These are phyloP conservation scores for Eucera pruinosa DNA, from an alignment of 2,888 invertebrate species.

Conservation along the genomic window DNA sequence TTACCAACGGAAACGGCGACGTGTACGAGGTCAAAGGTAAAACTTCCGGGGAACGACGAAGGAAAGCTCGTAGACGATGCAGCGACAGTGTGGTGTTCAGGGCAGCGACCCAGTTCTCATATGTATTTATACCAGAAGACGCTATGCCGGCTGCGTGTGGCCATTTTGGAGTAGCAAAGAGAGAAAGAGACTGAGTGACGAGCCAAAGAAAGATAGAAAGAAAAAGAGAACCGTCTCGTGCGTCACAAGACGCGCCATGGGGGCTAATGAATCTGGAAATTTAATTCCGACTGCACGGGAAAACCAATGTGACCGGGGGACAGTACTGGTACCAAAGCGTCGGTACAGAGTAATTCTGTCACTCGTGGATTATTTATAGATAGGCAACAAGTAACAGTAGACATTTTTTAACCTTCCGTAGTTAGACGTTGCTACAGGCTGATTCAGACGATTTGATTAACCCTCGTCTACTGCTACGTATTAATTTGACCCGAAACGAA, in stretches of 20 bases:
- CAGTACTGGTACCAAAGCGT: neutral
- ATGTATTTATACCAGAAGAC: slow-evolving; percentile 80
- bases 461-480: no score
- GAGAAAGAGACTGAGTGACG: slow-evolving; percentile 30
- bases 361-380: slow-evolving; percentile 21
- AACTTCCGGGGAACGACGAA: slow-evolving; percentile 64
- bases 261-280: slow-evolving; percentile 72
- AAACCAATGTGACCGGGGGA: slow-evolving; percentile 43
- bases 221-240: slow-evolving; percentile 70
- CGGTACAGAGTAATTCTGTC: slow-evolving; percentile 4
- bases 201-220: slow-evolving; percentile 36
- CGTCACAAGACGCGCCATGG: slow-evolving; percentile 71
- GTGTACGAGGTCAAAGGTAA: slow-evolving; percentile 66
- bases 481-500: no score
- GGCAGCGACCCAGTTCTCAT: slow-evolving; percentile 78
- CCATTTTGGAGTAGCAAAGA: slow-evolving; percentile 66
- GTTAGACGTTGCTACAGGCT: neutral
- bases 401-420: neutral
- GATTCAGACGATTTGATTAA: no score
- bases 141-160: slow-evolving; percentile 71
- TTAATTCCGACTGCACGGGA: slow-evolving; percentile 63
- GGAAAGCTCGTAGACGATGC: slow-evolving; percentile 66
- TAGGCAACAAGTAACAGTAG: neutral
- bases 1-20: slow-evolving; percentile 43
- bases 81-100: slow-evolving; percentile 69